These are phyloP conservation scores for Allophyes oxyacanthae DNA, from an alignment of 2,888 invertebrate genomes.

Conservation along the genomic window DNA sequence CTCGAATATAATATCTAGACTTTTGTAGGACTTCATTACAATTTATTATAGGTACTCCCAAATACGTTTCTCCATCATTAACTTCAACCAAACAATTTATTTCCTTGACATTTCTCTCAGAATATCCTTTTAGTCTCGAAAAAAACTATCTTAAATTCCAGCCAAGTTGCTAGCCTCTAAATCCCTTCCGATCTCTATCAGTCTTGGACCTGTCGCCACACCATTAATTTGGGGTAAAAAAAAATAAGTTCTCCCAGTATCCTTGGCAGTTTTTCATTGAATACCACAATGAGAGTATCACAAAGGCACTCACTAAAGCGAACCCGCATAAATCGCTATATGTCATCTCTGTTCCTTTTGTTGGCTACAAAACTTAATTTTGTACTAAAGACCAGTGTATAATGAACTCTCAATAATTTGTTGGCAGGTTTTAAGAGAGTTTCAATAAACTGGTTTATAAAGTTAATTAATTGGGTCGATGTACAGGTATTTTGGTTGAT, in stretches of 20 bases:
- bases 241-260: constrained; percentile 22
- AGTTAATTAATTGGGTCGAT: constrained; percentile 49
- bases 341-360: constrained; percentile 72
- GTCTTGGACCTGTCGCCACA: background rate
- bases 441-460: constrained; percentile 31
- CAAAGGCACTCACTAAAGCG: constrained; percentile 61
- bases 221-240: constrained; percentile 21
- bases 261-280: constrained; percentile 64
- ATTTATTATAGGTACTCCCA: no score
- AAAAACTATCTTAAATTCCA: background rate
- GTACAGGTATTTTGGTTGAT: constrained; percentile 46
- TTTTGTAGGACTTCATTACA: no score
- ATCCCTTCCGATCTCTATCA: background rate
- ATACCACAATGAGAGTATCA: constrained; percentile 66
- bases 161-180: background rate
- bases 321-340: constrained; percentile 74
- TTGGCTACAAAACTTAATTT: constrained; percentile 72
- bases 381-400: constrained; percentile 52
- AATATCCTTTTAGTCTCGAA: background rate
- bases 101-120: background rate
- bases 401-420: constrained; percentile 29
- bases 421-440: constrained; percentile 5
- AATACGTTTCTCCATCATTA: no score
- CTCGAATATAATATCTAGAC: no score
- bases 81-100: no score